Percentiles rank a stretch among this genome's conserved stretches.
Evolutionary conservation across 2,113 vertebrate species (phyloP).

Genomic region (Loxodonta africana): DNA sequence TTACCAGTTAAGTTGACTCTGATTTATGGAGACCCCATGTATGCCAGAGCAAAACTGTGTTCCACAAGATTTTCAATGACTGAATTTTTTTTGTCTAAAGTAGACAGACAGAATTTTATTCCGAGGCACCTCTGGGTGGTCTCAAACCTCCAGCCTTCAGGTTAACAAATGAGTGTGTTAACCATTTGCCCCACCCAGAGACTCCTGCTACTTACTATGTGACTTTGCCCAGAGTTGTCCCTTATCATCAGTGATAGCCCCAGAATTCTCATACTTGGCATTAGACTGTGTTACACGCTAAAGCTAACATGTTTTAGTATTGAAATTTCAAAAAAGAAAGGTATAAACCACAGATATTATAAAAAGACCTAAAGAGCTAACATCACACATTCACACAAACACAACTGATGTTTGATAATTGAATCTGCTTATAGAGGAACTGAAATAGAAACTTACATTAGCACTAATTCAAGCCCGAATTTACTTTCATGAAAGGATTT

Average conservation of each 20-base stretch:
- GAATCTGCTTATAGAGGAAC: constrained; percentile 3
- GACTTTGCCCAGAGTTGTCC: background rate
- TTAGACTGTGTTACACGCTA: background rate
- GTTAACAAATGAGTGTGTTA: too few relatives aligned
- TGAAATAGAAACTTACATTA: background rate
- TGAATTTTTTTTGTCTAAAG: too few relatives aligned
- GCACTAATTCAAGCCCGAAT: background rate
- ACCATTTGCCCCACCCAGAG: too few relatives aligned
- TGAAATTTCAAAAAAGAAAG: background rate
- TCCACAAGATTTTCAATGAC: too few relatives aligned
- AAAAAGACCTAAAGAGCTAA: background rate
- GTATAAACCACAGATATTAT: background rate
- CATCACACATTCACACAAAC: background rate
- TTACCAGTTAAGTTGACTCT: too few relatives aligned
- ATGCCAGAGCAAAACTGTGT: too few relatives aligned
- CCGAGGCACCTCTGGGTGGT: too few relatives aligned
- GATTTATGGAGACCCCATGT: too few relatives aligned
- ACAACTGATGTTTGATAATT: background rate
- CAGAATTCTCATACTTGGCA: background rate
- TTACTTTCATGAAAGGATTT: background rate
- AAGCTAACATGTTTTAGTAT: background rate
- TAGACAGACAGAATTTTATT: too few relatives aligned
- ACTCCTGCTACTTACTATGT: fast-evolving
- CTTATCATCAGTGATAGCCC: background rate
- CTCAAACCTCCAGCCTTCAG: too few relatives aligned